phyloP scores from a whole-genome alignment of 2,797 vertebrate species.

The Argentina silus region DNA sequence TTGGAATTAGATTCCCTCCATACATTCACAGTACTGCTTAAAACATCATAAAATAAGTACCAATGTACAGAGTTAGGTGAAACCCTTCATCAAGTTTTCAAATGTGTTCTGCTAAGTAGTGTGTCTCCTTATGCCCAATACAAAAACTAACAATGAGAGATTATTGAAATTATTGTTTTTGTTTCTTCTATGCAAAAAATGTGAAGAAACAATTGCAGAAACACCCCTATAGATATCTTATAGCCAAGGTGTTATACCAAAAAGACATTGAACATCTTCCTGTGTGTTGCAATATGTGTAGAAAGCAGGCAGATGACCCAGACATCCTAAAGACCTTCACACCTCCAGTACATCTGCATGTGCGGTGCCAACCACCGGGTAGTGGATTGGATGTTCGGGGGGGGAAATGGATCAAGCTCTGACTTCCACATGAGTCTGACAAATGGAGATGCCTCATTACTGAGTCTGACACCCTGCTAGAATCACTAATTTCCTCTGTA shows the following conservation, averaged over 20 bases:
- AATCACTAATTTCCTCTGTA: constrained; percentile 60
- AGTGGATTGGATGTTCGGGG: constrained; percentile 46
- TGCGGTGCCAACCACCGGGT: constrained; percentile 42
- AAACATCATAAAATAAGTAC: no score
- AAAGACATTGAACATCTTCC: not conserved
- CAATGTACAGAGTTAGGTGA: no score
- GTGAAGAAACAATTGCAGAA: not conserved
- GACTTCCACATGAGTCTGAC: constrained; percentile 51
- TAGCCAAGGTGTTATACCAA: not conserved
- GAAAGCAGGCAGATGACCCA: not conserved
- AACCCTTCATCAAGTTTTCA: no score
- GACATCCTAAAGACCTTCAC: constrained; percentile 38
- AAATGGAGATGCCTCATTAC: constrained; percentile 71
- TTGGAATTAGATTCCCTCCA: not conserved
- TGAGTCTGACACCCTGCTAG: constrained; percentile 60
- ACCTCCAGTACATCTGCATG: constrained; percentile 22
- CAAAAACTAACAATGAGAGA: no score
- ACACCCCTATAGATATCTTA: constrained; percentile 1
- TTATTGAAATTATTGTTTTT: not conserved
- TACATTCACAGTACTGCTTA: not conserved
- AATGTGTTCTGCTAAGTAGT: no score
- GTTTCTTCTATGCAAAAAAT: not conserved
- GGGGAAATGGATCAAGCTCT: constrained; percentile 54
- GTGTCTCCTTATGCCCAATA: no score
- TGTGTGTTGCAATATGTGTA: constrained; percentile 38